Evolutionary conservation across 2,113 vertebrate genomes (phyloP), one percentile per base, ranked within the genome.

Genomic region (Glaucidium brasilianum): DNA sequence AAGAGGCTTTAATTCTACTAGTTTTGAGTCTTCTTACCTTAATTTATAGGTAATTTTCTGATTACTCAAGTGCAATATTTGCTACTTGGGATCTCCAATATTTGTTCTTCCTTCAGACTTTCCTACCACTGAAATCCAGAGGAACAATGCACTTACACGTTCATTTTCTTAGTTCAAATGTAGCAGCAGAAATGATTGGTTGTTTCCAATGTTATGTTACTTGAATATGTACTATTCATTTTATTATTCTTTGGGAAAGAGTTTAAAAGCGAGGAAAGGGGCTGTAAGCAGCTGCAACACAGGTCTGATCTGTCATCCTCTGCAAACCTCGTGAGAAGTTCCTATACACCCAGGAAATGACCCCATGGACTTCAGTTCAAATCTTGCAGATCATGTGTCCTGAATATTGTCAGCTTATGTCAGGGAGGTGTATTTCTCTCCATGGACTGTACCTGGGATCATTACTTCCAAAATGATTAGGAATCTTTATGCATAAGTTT

Each of bases 381-480:
- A 63, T 39, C 29, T 88, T 85, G 41, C 2, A 79, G 37, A 59
- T 79, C 10, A 10, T 3, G 2, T 23, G 13, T 80, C 34, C 47
- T 59, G 32, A n/a, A 74, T 85, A 53, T 72, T 68, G 35, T 83
- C 56, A 91, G 4, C 11, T 74, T 55, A 50, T 2, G 2, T 45
- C 43, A 82, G 11, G 39, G 20, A 59, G 4, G 10, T 35, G 10
- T 47, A 17, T 50, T 81, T 60, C 17, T 37, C 20, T 39, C 34
- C 11, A 15, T 0, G 1, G 25, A n/a, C 18, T 71, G 23, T 9
- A 43, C 14, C 30, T 82, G 27, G 6, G 73, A 34, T 52, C 0
- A 0, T 60, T 88, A 29, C 15, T 88, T 73, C 22, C 30, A 73
- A 83, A 79, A 85, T 76, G 56, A 62, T 56, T 53, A 29, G 34